phyloP scores from a whole-genome alignment of 2,888 invertebrate species.

The Dynastes maya region DNA sequence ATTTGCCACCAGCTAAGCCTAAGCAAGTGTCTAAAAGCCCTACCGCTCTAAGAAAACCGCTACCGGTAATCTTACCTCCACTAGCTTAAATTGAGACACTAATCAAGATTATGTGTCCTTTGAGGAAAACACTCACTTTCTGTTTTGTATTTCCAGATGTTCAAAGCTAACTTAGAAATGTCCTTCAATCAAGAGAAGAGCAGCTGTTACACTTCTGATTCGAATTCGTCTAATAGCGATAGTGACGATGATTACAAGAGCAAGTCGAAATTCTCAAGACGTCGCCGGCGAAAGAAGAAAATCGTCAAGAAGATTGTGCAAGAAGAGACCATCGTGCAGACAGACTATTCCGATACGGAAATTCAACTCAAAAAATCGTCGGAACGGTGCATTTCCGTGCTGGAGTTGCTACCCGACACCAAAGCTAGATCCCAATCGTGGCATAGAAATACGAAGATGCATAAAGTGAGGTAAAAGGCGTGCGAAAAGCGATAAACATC shows the following conservation, averaged over 20 bases:
- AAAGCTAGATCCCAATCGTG: constrained; percentile 61
- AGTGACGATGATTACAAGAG: constrained; percentile 47
- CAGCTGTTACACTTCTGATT: constrained; percentile 56
- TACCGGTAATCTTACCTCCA: constrained; percentile 70
- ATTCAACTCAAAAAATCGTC: constrained; percentile 56
- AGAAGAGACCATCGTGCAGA: constrained; percentile 15
- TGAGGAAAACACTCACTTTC: background rate
- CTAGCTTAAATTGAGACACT: background rate
- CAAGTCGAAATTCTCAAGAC: constrained; percentile 46
- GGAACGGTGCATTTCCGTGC: constrained; percentile 63
- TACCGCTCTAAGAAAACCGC: constrained; percentile 71
- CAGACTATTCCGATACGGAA: constrained; percentile 57
- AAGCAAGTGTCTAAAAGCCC: constrained; percentile 54
- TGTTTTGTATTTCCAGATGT: constrained; percentile 69
- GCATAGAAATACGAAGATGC: constrained; percentile 57
- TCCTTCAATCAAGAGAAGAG: constrained; percentile 64
- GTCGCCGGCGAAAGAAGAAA: constrained; percentile 61
- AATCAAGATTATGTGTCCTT: background rate
- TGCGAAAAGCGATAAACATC: background rate
- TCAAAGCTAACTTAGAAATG: constrained; percentile 74
- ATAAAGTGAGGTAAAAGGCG: constrained; percentile 58
- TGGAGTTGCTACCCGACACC: constrained; percentile 65
- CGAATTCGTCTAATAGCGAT: constrained; percentile 53
- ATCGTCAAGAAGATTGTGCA: constrained; percentile 50
- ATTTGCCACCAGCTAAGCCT: constrained; percentile 59